Percentiles rank a stretch among this genome's conserved stretches.
These are phyloP conservation scores for Acrocephalus arundinaceus DNA, from an alignment of 2,113 vertebrate genomes.

Conservation along the genomic window DNA sequence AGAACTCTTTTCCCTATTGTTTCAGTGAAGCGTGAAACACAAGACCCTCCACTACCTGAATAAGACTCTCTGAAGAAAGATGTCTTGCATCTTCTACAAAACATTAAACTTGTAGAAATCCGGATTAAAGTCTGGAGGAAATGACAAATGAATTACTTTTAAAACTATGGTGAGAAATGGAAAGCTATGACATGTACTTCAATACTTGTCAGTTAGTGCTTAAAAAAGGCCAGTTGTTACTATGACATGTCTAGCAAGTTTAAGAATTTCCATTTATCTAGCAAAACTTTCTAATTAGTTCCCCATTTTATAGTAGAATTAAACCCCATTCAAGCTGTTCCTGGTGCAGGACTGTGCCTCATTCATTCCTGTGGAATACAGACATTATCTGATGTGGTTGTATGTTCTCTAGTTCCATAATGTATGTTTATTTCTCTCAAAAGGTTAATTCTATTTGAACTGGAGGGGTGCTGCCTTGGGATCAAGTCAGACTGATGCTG, in stretches of 20 bases:
- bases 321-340: not conserved
- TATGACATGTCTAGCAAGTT: not conserved
- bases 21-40: slow-evolving; percentile 59
- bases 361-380: not conserved
- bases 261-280: slow-evolving; percentile 21
- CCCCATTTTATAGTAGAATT: slow-evolving; percentile 18
- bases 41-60: slow-evolving; percentile 39
- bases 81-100: slow-evolving; percentile 26
- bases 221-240: not conserved
- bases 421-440: slow-evolving; percentile 50
- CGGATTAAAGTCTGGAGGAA: not conserved
- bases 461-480: slow-evolving; percentile 63
- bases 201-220: not conserved
- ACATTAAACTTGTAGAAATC: slow-evolving; percentile 30
- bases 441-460: slow-evolving; percentile 67
- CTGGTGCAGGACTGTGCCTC: not conserved
- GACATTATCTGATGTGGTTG: not conserved
- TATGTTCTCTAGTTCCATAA: slow-evolving; percentile 41
- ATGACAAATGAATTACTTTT: slow-evolving; percentile 21
- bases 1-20: slow-evolving; percentile 49
- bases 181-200: slow-evolving; percentile 34
- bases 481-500: slow-evolving; percentile 63
- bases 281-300: not conserved
- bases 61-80: slow-evolving; percentile 52
- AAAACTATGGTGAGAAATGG: slow-evolving; percentile 13